phyloP scores from a whole-genome alignment of 2,113 vertebrate genomes.

The Callipepla squamata region DNA sequence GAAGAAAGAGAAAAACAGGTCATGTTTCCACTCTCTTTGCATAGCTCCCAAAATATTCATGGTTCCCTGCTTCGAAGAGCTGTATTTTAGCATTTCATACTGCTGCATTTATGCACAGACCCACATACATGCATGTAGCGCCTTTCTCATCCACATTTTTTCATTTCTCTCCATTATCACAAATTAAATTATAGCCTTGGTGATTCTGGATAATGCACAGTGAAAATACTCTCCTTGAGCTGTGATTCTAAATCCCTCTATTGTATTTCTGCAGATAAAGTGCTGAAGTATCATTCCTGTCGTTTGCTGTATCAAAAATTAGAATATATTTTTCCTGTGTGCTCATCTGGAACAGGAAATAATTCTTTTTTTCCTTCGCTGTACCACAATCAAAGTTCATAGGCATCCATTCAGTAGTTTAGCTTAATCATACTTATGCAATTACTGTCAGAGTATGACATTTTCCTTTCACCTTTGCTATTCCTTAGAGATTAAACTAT shows the following conservation, averaged over 20 bases:
- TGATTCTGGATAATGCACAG: conserved; percentile 5
- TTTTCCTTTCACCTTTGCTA: conserved; percentile 71
- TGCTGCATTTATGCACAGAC: neutral
- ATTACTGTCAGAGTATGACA: conserved; percentile 71
- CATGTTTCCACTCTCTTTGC: neutral
- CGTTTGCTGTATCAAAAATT: conserved; percentile 29
- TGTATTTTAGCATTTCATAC: neutral
- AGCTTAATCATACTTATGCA: conserved; percentile 67
- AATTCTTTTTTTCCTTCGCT: conserved; percentile 44
- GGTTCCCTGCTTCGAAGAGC: neutral
- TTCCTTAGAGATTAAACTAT: conserved; percentile 64
- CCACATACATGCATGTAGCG: neutral
- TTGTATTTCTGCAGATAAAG: conserved; percentile 23
- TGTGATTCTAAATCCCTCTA: neutral
- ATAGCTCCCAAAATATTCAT: conserved; percentile 9
- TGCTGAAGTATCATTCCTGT: neutral
- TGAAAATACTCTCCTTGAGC: neutral
- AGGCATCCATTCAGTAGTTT: conserved; percentile 47
- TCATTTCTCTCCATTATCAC: conserved; percentile 1
- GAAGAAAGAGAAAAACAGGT: neutral
- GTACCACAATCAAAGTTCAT: conserved; percentile 20
- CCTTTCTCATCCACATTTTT: neutral
- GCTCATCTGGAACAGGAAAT: conserved; percentile 45
- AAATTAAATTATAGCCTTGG: conserved; percentile 25
- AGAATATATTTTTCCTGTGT: conserved; percentile 27